phyloP scores from a whole-genome alignment of 2,797 vertebrate genomes.

The Cryptoprocta ferox region DNA sequence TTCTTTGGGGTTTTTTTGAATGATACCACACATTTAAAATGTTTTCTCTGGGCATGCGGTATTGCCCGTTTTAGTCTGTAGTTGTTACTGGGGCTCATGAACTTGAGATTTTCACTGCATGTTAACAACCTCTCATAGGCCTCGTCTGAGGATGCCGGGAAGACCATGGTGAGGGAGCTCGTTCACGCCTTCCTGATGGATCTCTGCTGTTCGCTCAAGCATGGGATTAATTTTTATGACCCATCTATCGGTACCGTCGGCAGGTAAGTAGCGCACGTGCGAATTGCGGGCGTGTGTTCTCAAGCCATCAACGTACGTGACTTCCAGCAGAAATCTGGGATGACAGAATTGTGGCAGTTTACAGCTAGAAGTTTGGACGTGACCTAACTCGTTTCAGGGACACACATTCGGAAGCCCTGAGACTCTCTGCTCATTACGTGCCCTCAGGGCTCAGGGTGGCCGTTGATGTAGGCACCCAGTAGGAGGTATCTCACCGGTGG shows the following conservation, averaged over 20 bases:
- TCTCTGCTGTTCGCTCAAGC: conserved; percentile 95
- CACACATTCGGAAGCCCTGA: background rate
- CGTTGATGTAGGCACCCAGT: fast-evolving
- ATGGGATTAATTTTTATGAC: conserved; percentile 96
- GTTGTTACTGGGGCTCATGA: background rate
- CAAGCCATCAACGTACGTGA: fast-evolving
- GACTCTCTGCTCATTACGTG: fast-evolving
- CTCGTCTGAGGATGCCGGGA: conserved; percentile 86
- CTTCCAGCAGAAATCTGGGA: background rate
- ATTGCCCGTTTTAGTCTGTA: background rate
- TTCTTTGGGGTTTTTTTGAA: background rate
- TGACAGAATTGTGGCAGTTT: background rate
- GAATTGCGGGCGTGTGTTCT: background rate
- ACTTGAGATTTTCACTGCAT: background rate
- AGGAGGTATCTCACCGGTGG: fast-evolving
- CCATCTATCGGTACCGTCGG: conserved; percentile 93
- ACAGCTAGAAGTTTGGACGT: background rate
- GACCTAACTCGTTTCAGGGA: background rate
- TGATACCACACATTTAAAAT: background rate
- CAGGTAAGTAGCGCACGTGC: conserved; percentile 84
- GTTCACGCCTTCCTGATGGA: conserved; percentile 94
- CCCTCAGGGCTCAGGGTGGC: background rate
- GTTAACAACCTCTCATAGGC: background rate
- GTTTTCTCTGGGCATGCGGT: background rate
- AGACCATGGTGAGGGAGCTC: conserved; percentile 89